Evolutionary conservation across 2,888 invertebrate genomes (phyloP).

Genomic region (Ormyrus pomaceus): DNA sequence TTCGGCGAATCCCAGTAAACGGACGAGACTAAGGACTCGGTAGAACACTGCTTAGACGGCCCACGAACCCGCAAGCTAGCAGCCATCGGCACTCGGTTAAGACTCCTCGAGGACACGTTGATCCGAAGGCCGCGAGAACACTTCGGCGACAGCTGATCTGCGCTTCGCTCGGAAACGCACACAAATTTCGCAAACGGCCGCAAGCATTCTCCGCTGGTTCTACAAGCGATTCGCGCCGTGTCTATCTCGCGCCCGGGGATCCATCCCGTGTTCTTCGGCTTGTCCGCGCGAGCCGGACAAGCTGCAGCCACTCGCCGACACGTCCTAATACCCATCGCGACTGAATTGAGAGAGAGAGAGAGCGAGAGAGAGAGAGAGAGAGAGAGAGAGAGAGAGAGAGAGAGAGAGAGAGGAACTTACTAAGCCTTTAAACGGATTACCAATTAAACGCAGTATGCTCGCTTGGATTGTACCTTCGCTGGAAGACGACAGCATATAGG

Average conservation of each 20-base stretch:
- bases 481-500: constrained; percentile 13
- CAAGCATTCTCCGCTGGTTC: not conserved
- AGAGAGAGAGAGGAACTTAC: constrained; percentile 57
- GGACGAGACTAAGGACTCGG: no score
- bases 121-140: no score
- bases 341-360: no score
- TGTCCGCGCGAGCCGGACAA: constrained; percentile 70
- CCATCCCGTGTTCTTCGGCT: constrained; percentile 64
- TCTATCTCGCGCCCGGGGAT: not conserved
- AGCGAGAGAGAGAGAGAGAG: no score
- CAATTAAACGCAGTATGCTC: constrained; percentile 69
- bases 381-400: no score
- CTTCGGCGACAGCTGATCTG: not conserved
- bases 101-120: no score
- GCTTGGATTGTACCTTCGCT: not conserved
- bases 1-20: no score
- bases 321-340: constrained; percentile 72
- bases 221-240: constrained; percentile 41
- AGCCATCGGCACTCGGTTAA: no score
- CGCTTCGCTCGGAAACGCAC: no score
- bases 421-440: constrained; percentile 76
- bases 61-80: no score
- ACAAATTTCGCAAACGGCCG: no score
- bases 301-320: constrained; percentile 67
- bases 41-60: no score